These are phyloP conservation scores for Fundulus diaphanus DNA, from an alignment of 2,797 vertebrate species.

Conservation along the genomic window DNA sequence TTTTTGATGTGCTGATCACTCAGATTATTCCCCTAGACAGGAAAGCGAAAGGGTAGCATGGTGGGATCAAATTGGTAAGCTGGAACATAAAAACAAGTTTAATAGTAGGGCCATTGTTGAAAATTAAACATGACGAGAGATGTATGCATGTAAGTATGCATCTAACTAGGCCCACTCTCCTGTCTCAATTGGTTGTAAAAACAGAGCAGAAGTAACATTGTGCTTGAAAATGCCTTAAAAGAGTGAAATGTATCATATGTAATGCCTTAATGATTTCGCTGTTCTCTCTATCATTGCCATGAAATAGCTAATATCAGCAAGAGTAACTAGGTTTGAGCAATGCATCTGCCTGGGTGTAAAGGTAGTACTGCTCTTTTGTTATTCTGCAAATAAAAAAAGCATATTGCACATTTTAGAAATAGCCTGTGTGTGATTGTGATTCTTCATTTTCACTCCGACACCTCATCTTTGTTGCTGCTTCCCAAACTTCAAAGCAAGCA, in stretches of 20 bases:
- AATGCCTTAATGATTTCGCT: conserved; percentile 28
- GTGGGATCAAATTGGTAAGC: conserved; percentile 20
- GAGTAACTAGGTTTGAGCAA: conserved; percentile 43
- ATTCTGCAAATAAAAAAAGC: conserved; percentile 47
- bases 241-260: conserved; percentile 28
- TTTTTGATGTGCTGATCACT: conserved; percentile 60
- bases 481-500: conserved; percentile 37
- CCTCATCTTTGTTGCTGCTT: conserved; percentile 52
- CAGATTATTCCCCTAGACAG: conserved; percentile 36
- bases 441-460: conserved; percentile 63
- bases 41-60: conserved; percentile 12
- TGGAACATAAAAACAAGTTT: conserved; percentile 29
- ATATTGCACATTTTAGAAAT: conserved; percentile 54
- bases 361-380: conserved; percentile 46
- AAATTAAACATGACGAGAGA: conserved; percentile 19
- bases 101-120: conserved; percentile 23
- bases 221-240: conserved; percentile 24
- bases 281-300: conserved; percentile 22
- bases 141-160: conserved; percentile 10
- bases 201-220: neutral
- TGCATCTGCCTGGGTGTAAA: conserved; percentile 41
- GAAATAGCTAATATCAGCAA: conserved; percentile 51
- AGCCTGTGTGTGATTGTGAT: conserved; percentile 37
- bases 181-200: conserved; percentile 37
- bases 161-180: neutral